phyloP scores from a whole-genome alignment of 1,140 invertebrate genomes.

The Liolophura sinensis region DNA sequence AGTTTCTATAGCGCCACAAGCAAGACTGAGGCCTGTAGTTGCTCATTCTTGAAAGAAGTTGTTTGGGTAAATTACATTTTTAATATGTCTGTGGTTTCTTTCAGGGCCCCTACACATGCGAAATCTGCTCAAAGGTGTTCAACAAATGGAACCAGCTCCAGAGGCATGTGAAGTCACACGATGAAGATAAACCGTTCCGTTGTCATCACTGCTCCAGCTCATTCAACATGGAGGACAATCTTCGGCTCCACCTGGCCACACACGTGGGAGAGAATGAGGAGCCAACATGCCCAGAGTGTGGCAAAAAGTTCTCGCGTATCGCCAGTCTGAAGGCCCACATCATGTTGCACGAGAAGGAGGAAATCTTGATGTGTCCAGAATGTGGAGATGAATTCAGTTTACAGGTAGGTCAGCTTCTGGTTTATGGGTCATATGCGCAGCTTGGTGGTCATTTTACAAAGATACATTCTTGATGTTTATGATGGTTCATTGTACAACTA shows the following conservation, averaged over 20 bases:
- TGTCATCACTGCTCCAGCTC: constrained; percentile 67
- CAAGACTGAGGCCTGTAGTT: no score
- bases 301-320: constrained; percentile 68
- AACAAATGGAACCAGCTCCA: constrained; percentile 62
- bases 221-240: constrained; percentile 69
- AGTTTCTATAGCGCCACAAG: no score
- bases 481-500: background rate
- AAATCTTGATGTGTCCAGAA: constrained; percentile 70
- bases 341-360: constrained; percentile 70
- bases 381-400: constrained; percentile 72
- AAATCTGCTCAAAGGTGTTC: constrained; percentile 65
- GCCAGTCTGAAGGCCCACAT: constrained; percentile 76
- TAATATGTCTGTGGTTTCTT: constrained; percentile 11
- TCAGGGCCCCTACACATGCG: constrained; percentile 62
- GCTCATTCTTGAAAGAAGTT: no score
- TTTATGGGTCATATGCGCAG: no score
- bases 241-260: constrained; percentile 67
- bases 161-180: constrained; percentile 65
- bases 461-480: no score
- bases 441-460: no score
- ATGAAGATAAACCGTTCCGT: constrained; percentile 67
- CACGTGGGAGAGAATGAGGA: constrained; percentile 58
- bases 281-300: constrained; percentile 69
- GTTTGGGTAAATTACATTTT: no score
- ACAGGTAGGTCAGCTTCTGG: constrained; percentile 59